phyloP scores from a whole-genome alignment of 2,113 vertebrate species.

The Ochotona curzoniae region DNA sequence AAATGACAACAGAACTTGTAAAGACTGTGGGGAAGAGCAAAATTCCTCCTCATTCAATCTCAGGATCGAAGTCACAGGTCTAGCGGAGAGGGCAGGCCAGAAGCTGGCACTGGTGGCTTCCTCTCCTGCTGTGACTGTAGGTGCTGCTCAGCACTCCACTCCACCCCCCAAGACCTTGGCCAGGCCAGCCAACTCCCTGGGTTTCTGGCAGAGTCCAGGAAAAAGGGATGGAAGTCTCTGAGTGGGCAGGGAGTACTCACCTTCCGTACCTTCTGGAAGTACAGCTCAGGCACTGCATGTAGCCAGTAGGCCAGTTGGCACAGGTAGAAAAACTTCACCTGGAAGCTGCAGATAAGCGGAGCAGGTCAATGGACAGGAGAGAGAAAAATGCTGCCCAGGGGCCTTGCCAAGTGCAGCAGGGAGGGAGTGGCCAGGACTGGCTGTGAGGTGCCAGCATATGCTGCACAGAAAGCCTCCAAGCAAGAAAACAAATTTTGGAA shows the following conservation, averaged over 20 bases:
- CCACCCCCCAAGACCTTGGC: background rate
- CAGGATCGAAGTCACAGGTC: background rate
- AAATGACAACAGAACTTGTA: background rate
- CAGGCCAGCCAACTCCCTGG: background rate
- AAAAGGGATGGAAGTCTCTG: background rate
- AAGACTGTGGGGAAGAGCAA: background rate
- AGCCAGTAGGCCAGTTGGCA: slow-evolving; percentile 98
- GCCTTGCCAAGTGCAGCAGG: no score
- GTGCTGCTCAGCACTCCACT: background rate
- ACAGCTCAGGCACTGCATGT: slow-evolving; percentile 96
- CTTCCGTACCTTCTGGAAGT: slow-evolving; percentile 99
- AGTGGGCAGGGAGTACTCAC: slow-evolving; percentile 85
- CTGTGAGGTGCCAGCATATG: background rate
- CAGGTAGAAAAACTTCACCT: slow-evolving; percentile 99
- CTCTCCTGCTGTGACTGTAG: no score
- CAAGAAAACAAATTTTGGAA: background rate
- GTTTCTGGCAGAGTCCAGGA: background rate
- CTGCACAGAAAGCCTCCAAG: background rate
- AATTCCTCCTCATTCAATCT: background rate
- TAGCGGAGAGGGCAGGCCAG: background rate
- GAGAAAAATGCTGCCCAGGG: background rate
- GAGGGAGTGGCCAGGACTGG: background rate
- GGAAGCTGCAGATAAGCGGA: slow-evolving; percentile 89
- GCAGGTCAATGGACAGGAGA: accelerated
- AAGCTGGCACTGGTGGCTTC: background rate